Conservation (phyloP, 2,888 invertebrate genomes). For the Micoletzkya japonica region DNA sequence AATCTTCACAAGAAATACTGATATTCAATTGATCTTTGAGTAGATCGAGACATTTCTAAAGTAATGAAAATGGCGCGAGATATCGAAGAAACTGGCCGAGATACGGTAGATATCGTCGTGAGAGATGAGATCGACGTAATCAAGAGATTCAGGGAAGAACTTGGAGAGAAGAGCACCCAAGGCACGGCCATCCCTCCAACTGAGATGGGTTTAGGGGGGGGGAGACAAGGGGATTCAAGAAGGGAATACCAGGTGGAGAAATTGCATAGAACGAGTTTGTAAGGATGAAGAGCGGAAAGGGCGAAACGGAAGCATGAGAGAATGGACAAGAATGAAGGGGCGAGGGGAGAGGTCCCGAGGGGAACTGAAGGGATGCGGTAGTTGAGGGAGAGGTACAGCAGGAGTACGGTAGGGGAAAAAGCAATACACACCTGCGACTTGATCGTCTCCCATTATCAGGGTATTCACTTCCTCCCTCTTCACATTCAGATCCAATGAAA, state of each 20-base stretch:
- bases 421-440: neutral
- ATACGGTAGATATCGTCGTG: too few species aligned
- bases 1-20: neutral
- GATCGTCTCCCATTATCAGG: neutral
- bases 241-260: slow-evolving; percentile 76
- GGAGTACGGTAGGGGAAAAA: neutral
- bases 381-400: neutral
- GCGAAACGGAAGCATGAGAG: slow-evolving; percentile 71
- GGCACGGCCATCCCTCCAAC: slow-evolving; percentile 46
- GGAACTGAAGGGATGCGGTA: slow-evolving; percentile 8
- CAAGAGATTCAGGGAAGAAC: slow-evolving; percentile 39
- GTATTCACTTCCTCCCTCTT: slow-evolving; percentile 35
- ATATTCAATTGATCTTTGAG: neutral
- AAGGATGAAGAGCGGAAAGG: slow-evolving; percentile 74
- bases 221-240: neutral
- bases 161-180: slow-evolving; percentile 44
- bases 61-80: too few species aligned
- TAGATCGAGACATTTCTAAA: slow-evolving; percentile 16
- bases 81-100: too few species aligned
- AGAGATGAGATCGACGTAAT: slow-evolving; percentile 32
- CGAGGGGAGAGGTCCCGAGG: neutral
- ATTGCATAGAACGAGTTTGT: slow-evolving; percentile 71
- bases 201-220: slow-evolving; percentile 12
- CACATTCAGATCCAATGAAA: slow-evolving; percentile 30
- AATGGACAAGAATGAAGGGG: slow-evolving; percentile 8